Base-by-base conservation (phyloP, 2,797 vertebrate species). In the Schizothorax lantsangensis region DNA sequence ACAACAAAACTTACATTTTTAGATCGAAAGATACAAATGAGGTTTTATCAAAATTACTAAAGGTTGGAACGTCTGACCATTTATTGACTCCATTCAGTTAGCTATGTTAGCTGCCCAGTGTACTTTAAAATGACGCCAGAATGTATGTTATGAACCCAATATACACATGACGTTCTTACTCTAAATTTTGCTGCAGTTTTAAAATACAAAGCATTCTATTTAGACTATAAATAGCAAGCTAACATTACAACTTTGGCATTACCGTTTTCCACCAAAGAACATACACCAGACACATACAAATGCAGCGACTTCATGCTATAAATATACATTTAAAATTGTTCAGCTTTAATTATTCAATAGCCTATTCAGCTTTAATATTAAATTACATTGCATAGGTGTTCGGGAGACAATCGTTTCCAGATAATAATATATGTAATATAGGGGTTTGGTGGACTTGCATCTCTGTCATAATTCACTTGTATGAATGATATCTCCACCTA, bases 401-500 rank as follows among this genome's bases (percentile, higher is more conserved):
- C 3, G 14, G 2, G 0, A 49, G 0, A 64, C 8, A 14, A 26
- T 59, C 2, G 33, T 52, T 52, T 68, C 15, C 33, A 43, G 40
- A 57, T 83, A 30, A 30, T 30, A 30, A 30, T 30, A 30, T 30
- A 30, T 30, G 30, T 30, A 30, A 30, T 30, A 64, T 12, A 23
- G 9, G 5, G 14, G 49, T 54, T 26, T 84, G 73, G 33, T 68
- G 59, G 33, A 68, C 43, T 49, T 36, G 3, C 6, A 62, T 62
- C 54, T 9, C 12, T 23, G 10, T 36, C 19, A 52, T 14, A 84
- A 77, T 14, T 77, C 26, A 64, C 43, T 52, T 83, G 52, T 33
- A 64, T 64, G 40, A 75, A 84, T 49, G 62, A 62, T 73, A 78
- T 68, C 81, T 74, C 21, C 69, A 40, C 10, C 36, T 19, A 43